These are phyloP conservation scores for Sitta europaea DNA, from an alignment of 2,113 vertebrate species.

Conservation along the genomic window DNA sequence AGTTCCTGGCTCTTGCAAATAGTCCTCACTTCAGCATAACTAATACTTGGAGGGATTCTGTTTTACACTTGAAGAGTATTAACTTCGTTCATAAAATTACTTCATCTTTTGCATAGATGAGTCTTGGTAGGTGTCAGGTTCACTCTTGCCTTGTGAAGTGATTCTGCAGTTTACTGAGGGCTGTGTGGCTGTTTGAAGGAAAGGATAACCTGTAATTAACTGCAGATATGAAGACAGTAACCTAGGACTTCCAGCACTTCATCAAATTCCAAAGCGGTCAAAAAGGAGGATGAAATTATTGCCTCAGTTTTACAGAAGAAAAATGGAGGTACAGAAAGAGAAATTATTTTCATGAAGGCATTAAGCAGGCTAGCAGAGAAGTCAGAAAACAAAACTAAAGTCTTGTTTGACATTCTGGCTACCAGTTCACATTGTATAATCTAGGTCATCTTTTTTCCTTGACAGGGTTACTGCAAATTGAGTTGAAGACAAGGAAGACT, in stretches of 20 bases:
- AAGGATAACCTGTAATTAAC: neutral
- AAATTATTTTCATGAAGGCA: neutral
- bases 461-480: conserved; percentile 88
- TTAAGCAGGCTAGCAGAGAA: neutral
- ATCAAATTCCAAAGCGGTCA: neutral
- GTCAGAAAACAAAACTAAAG: neutral
- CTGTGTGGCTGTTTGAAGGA: neutral
- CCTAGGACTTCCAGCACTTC: neutral
- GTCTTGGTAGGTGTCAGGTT: neutral
- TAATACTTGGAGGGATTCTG: neutral
- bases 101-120: no score
- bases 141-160: neutral
- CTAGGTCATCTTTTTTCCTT: neutral
- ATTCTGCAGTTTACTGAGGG: neutral
- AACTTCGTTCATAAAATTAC: no score
- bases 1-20: neutral
- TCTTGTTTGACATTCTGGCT: neutral
- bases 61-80: neutral
- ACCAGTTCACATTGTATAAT: neutral
- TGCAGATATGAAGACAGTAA: neutral
- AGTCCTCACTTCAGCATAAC: neutral
- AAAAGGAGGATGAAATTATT: neutral
- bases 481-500: conserved; percentile 90
- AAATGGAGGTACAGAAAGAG: neutral
- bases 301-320: neutral